A percentile compares a stretch with the other conserved stretches of the same genome.
Evolutionary conservation across 2,797 vertebrate genomes (phyloP).

Genomic region (Odontamblyopus lacepedii): DNA sequence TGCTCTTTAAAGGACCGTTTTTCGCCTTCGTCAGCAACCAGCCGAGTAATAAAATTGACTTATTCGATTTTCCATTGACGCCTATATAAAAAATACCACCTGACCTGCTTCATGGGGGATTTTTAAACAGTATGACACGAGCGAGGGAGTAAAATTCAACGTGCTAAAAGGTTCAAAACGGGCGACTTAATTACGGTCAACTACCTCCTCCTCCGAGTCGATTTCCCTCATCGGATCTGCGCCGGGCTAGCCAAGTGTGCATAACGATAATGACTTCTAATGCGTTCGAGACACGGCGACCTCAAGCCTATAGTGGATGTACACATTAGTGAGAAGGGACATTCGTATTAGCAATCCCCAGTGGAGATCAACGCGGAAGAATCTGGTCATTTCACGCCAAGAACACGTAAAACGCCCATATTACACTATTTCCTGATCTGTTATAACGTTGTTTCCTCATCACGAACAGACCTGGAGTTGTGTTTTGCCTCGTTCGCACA

Average conservation of each 20-base stretch:
- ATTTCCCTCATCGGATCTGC: slow-evolving; percentile 6
- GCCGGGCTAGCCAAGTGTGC: slow-evolving; percentile 11
- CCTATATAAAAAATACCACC: not conserved
- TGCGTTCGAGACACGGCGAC: not conserved
- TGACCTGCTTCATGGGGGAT: not conserved
- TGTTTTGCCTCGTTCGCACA: too few relatives aligned
- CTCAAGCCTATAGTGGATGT: not conserved
- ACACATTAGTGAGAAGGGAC: slow-evolving; percentile 6
- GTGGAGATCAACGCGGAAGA: slow-evolving; percentile 29
- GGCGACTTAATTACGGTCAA: not conserved
- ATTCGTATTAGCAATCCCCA: slow-evolving; percentile 37
- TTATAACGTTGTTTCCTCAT: too few relatives aligned
- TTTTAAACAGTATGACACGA: not conserved
- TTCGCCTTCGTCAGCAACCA: slow-evolving; percentile 28
- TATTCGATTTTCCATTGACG: not conserved
- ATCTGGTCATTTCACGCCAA: slow-evolving; percentile 18
- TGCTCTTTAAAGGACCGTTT: not conserved
- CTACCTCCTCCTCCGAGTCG: not conserved
- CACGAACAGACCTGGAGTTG: too few relatives aligned
- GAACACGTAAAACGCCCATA: slow-evolving; percentile 17
- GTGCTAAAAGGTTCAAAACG: not conserved
- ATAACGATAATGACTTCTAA: slow-evolving; percentile 22
- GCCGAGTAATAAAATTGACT: not conserved
- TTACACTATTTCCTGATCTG: too few relatives aligned
- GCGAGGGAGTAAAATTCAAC: not conserved